Base-by-base conservation (phyloP, 2,113 vertebrate genomes). In the Mustelus asterias region DNA sequence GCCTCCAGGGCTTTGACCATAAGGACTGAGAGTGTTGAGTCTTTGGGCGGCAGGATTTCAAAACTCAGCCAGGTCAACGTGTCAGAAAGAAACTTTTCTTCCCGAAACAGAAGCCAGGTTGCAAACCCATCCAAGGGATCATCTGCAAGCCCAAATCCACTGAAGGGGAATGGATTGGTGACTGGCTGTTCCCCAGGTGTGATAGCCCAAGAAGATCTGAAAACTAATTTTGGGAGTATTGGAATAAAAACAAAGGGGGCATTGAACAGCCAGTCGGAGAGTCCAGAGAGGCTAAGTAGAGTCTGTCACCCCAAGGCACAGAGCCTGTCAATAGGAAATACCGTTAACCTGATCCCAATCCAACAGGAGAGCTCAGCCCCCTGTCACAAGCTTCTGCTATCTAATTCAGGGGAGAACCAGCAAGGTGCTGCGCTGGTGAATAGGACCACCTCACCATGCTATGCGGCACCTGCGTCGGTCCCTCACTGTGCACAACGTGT, bases 11-110 rank as follows among this genome's bases (percentile, higher is more conserved):
- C 24, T 20, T 18, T 1, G 20, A 78, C 2, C 76, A 5, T 0
- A 0, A 96, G 96, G 22, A 72, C 72, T 37, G 33, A 90, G 7
- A 97, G 96, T 18, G 83, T 96, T 86, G 97, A 96, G 95, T 97
- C 97, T 0, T 96, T 97, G 48, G 97, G 96, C 3, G 95, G 29
- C 0, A 96, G 92, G 37, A 96, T 96, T 20, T 96, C 96, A 92
- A 94, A 0, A 0, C 80, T 97, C 95, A 97, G 97, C 96, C 97
- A 13, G 60, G 72, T 65, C 0, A 37, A 0, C 0, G 67, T 3
- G 63, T 1, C 22, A 16, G 65, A 44, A 9, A 54, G 5, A 1
- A 33, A 1, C 29, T 60, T 22, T 7, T 29, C 1, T 0, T 14
- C 22, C 1, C 5, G 33, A 1, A 37, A 24, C 22, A 20, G 69